Evolutionary conservation across 2,888 invertebrate species (phyloP), one percentile per base, ranked within the genome.

Genomic region (Drosophila kuntzei): DNA sequence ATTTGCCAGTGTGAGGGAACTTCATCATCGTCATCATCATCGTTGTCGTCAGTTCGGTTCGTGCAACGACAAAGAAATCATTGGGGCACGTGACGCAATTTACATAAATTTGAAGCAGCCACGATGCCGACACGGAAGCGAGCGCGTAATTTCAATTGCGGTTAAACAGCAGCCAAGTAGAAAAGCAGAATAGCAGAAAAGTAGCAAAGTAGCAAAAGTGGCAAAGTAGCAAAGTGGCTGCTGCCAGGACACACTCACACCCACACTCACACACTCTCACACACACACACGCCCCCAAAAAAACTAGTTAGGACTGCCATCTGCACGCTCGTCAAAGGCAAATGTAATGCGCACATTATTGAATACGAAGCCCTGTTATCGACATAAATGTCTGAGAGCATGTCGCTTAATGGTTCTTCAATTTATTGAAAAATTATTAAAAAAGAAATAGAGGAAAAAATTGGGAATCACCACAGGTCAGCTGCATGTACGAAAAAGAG

Each of bases 71-170:
- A 84, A 80, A 89, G 87, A 87, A 87, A 80, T 83, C 83, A 75
- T 83, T 80, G 81, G 79, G 80, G 89, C 89, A 90, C 90, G 90
- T 91, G 90, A 91, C 91, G 89, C 87, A 90, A 90, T 90, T 91
- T 90, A 87, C 90, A 90, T 90, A 91, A 89, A 89, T 89, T 88
- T 83, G 62, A 69, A 43, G 74, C 43, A 43, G 43, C 43, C 54
- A 54, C 43, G 54, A 54, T 34, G 62, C 70, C 82, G 83, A 72
- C 72, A 83, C 72, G 83, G 86, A 80, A 82, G 80, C 76, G 55
- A 80, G 83, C 86, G 82, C 82, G 87, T 84, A 81, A 89, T 89
- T 87, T 87, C 87, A 87, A 89, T 87, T 87, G 86, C 89, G 87
- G 87, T 80, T 86, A 82, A 89, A 80, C 84, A 80, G 87, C 83